Evolutionary conservation across 2,888 invertebrate genomes (phyloP), one percentile per base, ranked within the genome.

Genomic region (Mamestra brassicae): DNA sequence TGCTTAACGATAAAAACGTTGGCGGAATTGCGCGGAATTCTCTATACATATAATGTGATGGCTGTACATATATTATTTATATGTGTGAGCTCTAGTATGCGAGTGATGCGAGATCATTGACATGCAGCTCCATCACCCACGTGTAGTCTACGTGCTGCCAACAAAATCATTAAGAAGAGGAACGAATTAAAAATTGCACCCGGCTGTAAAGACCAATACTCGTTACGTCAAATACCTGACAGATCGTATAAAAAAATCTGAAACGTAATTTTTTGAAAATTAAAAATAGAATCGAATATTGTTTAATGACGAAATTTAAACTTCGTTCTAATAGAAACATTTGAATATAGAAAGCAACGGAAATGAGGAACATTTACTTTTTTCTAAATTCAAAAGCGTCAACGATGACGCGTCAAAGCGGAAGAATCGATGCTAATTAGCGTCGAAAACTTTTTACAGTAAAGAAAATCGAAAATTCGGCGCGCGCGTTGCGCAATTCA

Each of bases 401-500:
- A 71, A 88, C 63, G 76, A 83, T 85, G 87, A 86, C 85, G 83
- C 73, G 85, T 83, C 85, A 83, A 89, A 88, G 84, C 88, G 89
- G 90, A 90, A 91, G 91, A 84, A 87, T 85, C 78, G 77, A 78
- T 80, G 86, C 87, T 92, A 91, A 93, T 93, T 93, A 92, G 90
- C 84, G 82, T 71, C 72, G 62, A 87, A 87, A 82, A 84, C 73
- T 83, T 77, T 52, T 74, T 70, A 83, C 65, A 81, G 71, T 84
- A 77, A 72, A 74, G 71, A 86, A 87, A 81, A 84, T 84, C 78
- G 79, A 86, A 89, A 84, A 83, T 74, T 75, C 65, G 69, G 75
- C 45, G 72, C 73, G 78, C 77, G 83, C 78, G 85, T 94, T 94
- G 89, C 93, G 93, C 89, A 94, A 94, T 85, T 67, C 68, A 65